phyloP scores from a whole-genome alignment of 2,113 vertebrate species.

The Isichthys henryi region DNA sequence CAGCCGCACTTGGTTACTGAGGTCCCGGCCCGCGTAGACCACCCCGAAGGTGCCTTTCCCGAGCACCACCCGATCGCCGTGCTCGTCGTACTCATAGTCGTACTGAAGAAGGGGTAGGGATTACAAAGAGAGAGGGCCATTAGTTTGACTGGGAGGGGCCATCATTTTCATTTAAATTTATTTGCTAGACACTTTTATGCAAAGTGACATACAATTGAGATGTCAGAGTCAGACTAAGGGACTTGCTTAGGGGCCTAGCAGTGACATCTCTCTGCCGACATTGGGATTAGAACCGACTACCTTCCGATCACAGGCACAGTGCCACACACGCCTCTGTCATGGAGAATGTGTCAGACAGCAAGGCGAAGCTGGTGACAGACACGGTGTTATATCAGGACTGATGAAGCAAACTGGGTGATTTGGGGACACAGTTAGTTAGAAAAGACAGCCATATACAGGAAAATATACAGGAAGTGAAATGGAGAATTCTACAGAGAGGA shows the following conservation, averaged over 20 bases:
- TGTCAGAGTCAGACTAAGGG: background rate
- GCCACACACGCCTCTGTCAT: background rate
- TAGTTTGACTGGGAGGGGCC: background rate
- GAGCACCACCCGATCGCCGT: conserved; percentile 81
- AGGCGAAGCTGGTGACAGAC: too few species aligned
- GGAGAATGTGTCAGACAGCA: background rate
- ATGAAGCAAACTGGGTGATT: background rate
- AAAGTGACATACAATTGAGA: background rate
- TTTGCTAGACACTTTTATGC: background rate
- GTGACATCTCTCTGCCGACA: background rate
- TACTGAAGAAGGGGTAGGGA: conserved; percentile 62
- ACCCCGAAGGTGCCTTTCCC: conserved; percentile 94
- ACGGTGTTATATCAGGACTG: background rate
- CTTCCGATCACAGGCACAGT: background rate
- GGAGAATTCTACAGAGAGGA: background rate
- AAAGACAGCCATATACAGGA: background rate
- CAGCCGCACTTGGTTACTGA: conserved; percentile 97
- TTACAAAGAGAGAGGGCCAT: background rate
- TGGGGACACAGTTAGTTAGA: background rate
- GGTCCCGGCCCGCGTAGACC: conserved; percentile 90
- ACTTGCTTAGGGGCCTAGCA: background rate
- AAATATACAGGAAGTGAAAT: background rate
- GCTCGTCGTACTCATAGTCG: conserved; percentile 96
- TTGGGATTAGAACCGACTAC: background rate
- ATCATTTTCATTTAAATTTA: background rate